Percentiles rank a stretch among this genome's conserved stretches.
These are phyloP conservation scores for Neogobius melanostomus DNA, from an alignment of 2,113 vertebrate genomes.

Conservation along the genomic window DNA sequence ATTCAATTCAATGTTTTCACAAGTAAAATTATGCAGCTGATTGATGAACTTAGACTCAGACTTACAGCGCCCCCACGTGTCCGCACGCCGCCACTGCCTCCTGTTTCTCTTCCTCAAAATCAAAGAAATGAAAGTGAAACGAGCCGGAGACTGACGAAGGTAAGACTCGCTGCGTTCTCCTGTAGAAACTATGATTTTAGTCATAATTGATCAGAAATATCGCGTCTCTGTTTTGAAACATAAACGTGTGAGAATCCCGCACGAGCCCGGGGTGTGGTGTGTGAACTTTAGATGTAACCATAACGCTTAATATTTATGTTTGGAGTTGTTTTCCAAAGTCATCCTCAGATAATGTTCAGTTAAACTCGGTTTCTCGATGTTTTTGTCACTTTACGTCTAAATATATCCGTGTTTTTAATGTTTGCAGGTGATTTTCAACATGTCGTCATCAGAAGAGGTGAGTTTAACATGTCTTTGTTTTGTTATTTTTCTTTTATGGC, in stretches of 20 bases:
- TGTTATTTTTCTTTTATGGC: too few species aligned
- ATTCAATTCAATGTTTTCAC: too few species aligned
- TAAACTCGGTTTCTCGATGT: background rate
- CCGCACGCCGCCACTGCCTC: rapidly evolving
- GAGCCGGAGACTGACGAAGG: background rate
- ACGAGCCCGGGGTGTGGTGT: background rate
- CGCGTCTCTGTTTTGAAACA: background rate
- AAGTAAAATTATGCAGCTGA: too few species aligned
- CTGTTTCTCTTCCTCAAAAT: background rate
- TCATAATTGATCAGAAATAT: background rate
- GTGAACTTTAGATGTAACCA: background rate
- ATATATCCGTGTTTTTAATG: background rate
- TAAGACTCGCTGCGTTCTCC: background rate
- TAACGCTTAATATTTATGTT: background rate
- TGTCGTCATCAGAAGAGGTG: constrained; percentile 74
- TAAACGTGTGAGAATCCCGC: background rate
- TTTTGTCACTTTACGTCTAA: background rate
- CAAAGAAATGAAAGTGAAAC: constrained; percentile 52
- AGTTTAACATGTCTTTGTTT: constrained; percentile 9
- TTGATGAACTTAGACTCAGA: too few species aligned
- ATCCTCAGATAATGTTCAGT: background rate
- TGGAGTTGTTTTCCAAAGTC: background rate
- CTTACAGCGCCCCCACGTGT: constrained; percentile 18
- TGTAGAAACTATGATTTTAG: background rate
- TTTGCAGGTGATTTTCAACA: constrained; percentile 30